phyloP scores from a whole-genome alignment of 2,888 invertebrate genomes.

The Baccha elongata region DNA sequence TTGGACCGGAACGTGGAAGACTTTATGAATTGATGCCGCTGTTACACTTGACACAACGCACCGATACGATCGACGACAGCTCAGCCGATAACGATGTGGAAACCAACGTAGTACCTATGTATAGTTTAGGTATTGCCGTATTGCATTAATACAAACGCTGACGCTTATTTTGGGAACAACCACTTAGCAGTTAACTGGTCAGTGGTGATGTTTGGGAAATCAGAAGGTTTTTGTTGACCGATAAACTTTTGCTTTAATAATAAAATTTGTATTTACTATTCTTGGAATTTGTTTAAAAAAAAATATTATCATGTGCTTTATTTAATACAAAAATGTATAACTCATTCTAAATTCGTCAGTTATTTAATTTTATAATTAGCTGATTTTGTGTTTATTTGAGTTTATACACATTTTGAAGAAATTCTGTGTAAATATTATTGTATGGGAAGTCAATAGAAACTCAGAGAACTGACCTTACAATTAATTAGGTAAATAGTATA shows the following conservation, averaged over 20 bases:
- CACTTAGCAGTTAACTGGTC: conserved; percentile 52
- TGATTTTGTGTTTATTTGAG: too few relatives aligned
- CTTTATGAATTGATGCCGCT: conserved; percentile 40
- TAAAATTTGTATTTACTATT: conserved; percentile 31
- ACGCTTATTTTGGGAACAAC: conserved; percentile 23
- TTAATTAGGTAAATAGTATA: too few relatives aligned
- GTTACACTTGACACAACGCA: background rate
- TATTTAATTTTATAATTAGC: too few relatives aligned
- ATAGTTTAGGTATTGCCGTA: too few relatives aligned
- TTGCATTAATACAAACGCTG: conserved; percentile 38
- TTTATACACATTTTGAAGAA: too few relatives aligned
- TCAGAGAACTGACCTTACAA: too few relatives aligned
- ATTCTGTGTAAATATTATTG: too few relatives aligned
- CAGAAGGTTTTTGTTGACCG: conserved; percentile 49
- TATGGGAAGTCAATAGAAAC: too few relatives aligned
- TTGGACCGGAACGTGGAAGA: conserved; percentile 35
- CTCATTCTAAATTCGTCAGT: too few relatives aligned
- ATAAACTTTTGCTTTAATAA: conserved; percentile 44
- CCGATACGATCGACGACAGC: background rate
- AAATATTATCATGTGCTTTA: too few relatives aligned
- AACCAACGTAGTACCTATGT: conserved; percentile 32
- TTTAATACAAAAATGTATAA: too few relatives aligned
- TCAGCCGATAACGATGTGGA: conserved; percentile 23
- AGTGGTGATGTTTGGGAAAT: conserved; percentile 24
- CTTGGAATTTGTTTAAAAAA: conserved; percentile 37